A percentile compares a stretch with the other conserved stretches of the same genome.
Conservation (phyloP, 2,113 vertebrate genomes). For the Passer montanus region DNA sequence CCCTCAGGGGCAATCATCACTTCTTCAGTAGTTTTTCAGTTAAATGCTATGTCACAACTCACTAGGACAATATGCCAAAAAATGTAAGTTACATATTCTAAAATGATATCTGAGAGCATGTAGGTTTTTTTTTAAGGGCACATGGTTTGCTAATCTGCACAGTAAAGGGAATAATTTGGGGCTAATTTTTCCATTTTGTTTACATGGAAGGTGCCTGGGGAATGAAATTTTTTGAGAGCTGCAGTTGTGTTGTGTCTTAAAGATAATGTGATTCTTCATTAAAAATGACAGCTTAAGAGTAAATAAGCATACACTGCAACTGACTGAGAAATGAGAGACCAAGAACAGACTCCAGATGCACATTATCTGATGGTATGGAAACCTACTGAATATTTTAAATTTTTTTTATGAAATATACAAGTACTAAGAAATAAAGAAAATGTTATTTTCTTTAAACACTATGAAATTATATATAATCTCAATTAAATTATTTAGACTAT, state of each 20-base stretch:
- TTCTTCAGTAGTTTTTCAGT: background rate
- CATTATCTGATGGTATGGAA: background rate
- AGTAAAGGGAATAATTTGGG: background rate
- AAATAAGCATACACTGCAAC: background rate
- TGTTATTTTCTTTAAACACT: background rate
- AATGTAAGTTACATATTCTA: background rate
- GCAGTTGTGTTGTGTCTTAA: background rate
- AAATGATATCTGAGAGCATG: background rate
- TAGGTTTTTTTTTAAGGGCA: background rate
- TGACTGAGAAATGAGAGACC: background rate
- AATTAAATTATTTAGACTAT: background rate
- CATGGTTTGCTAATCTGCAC: background rate
- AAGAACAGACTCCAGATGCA: background rate
- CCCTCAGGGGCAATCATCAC: background rate
- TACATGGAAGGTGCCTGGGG: background rate
- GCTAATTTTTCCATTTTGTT: background rate
- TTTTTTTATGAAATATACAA: background rate
- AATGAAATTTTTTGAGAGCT: background rate
- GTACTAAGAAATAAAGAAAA: background rate
- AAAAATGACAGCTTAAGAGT: background rate
- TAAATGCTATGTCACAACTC: background rate
- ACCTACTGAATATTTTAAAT: background rate
- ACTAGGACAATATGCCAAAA: background rate
- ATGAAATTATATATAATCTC: background rate
- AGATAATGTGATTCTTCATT: background rate